Evolutionary conservation across 2,113 vertebrate species (phyloP), one percentile per base, ranked within the genome.

Genomic region (Ptyas mucosa): DNA sequence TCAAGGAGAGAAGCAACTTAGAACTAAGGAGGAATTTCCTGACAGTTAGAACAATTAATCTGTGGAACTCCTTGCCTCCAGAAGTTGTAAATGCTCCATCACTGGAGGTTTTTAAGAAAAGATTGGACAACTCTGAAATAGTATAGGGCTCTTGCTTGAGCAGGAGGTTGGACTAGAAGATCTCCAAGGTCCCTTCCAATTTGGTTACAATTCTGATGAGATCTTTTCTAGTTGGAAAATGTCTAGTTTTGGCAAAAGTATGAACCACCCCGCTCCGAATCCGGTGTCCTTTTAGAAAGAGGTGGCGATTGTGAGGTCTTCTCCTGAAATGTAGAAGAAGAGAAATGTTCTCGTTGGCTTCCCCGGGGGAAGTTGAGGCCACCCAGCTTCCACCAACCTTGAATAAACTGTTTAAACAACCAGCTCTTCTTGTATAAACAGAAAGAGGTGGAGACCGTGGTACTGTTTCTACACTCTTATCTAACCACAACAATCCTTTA

Each of bases 321-420:
- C 91, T 94, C 94, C 29, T n/a, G 26, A 69, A 14, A 18, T 34
- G 64, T 75, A 34, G 64, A 75, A 91, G 90, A 95, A 92, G 52
- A 93, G 64, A 96, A 90, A 88, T 89, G 93, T 34, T 89, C 55
- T 93, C 95, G 94, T 81, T 75, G 54, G 2, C 8, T 94, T 96
- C 75, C 91, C 92, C 91, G 92, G 91, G 85, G 93, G 95, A 91
- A 91, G 89, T 88, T 85, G 87, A 24, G 3, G 26, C 90, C 0
- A 24, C 92, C 24, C 0, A 85, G 92, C 86, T 34, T 94, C 90
- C 93, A 21, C 93, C 90, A 95, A 91, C 69, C n/a, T 81, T 8
- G 46, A 89, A 75, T 95, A 96, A 97, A 96, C 93, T 93, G 91
- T 96, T 94, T 91, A 95, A 95, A 61, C 94, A 93, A 93, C 93